phyloP scores from a whole-genome alignment of 2,888 invertebrate genomes.

The Epistrophe eligans region DNA sequence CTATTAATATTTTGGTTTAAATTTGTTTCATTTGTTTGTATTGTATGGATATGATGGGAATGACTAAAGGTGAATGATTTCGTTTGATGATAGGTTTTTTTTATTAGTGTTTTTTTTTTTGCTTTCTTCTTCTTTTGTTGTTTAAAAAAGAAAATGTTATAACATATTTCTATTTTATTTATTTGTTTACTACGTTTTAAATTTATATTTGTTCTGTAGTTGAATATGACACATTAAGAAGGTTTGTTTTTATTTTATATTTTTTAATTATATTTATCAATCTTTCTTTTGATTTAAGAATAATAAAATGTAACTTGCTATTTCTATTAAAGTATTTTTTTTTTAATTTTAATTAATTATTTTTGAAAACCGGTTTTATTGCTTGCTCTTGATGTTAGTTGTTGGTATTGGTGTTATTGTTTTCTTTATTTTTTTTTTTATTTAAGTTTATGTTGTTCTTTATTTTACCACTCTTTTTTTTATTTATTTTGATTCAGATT shows the following conservation, averaged over 20 bases:
- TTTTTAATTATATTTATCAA: slow-evolving; percentile 27
- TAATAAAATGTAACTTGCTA: slow-evolving; percentile 10
- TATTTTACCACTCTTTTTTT: slow-evolving; percentile 68
- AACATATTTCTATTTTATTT: slow-evolving; percentile 1
- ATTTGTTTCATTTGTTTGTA: slow-evolving; percentile 49
- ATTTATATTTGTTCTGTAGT: slow-evolving; percentile 39
- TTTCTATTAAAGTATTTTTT: slow-evolving; percentile 45
- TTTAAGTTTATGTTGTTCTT: slow-evolving; percentile 67
- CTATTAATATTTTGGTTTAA: slow-evolving; percentile 50
- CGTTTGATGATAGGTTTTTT: slow-evolving; percentile 21
- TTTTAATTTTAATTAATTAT: slow-evolving; percentile 49
- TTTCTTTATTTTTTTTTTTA: background rate
- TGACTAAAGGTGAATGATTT: slow-evolving; percentile 61
- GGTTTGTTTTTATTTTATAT: slow-evolving; percentile 34
- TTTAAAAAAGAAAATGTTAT: slow-evolving; percentile 26
- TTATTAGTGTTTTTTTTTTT: too few relatives aligned
- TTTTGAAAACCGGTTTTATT: slow-evolving; percentile 71
- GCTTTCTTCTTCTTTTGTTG: background rate
- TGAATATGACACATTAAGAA: slow-evolving; percentile 40
- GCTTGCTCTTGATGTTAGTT: slow-evolving; percentile 70
- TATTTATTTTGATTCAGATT: slow-evolving; percentile 31
- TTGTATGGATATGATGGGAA: slow-evolving; percentile 64
- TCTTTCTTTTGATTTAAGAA: slow-evolving; percentile 30
- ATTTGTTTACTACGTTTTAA: slow-evolving; percentile 8
- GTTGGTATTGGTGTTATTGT: slow-evolving; percentile 45